Conservation (phyloP, 2,113 vertebrate genomes). For the Sebastes schlegelii region DNA sequence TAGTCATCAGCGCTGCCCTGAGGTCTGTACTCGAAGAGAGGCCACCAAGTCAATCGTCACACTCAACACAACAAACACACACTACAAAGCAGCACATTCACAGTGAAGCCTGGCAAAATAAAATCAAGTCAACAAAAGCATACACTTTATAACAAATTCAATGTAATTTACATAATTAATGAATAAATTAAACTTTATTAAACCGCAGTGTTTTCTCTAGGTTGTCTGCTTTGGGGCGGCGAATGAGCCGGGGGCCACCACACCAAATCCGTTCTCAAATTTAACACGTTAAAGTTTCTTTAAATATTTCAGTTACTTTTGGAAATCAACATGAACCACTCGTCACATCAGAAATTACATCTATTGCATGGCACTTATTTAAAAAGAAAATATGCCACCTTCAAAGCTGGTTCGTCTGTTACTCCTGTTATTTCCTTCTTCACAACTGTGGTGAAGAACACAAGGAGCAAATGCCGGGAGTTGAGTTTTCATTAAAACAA, state of each 20-base stretch:
- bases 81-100: neutral
- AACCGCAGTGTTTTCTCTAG: neutral
- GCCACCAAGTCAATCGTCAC: constrained; percentile 25
- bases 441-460: neutral
- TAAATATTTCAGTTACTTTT: neutral
- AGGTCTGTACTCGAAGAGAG: constrained; percentile 39
- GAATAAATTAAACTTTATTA: neutral
- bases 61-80: constrained; percentile 40
- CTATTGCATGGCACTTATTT: neutral
- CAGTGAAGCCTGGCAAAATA: neutral
- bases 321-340: neutral
- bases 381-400: neutral
- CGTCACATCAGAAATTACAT: neutral
- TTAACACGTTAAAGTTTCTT: neutral
- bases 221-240: neutral
- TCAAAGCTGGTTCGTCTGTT: neutral
- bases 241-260: neutral
- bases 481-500: neutral
- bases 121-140: neutral
- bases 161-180: neutral
- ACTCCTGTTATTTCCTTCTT: neutral
- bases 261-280: neutral
- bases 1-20: constrained; percentile 34
- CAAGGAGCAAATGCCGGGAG: neutral
- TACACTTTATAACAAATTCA: neutral